Percentiles rank a stretch among this genome's conserved stretches.
Conservation (phyloP, 2,888 invertebrate genomes). For the Cheilosia scutellata region DNA sequence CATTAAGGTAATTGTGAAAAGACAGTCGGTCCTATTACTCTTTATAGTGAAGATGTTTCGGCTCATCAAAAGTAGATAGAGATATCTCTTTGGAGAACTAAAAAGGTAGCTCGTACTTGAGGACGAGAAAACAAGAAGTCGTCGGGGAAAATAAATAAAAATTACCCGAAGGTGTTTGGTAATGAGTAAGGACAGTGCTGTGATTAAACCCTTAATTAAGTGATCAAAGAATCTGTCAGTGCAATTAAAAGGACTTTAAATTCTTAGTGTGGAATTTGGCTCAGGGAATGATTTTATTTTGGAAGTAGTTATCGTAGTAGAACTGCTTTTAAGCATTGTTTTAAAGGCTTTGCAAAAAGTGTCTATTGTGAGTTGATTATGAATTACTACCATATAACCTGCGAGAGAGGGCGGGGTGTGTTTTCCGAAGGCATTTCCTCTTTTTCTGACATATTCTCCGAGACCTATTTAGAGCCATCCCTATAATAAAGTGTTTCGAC, state of each 20-base stretch:
- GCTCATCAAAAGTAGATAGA: constrained; percentile 19
- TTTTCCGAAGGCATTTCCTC: no score
- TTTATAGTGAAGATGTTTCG: constrained; percentile 22
- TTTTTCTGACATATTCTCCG: no score
- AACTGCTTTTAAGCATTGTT: no score
- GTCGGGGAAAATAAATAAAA: constrained; percentile 34
- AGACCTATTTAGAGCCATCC: no score
- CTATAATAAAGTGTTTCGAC: no score
- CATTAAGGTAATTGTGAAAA: constrained; percentile 77
- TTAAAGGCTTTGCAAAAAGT: no score
- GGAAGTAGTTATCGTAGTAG: no score
- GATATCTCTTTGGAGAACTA: constrained; percentile 34
- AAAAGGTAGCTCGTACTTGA: constrained; percentile 2
- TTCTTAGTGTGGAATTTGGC: neutral
- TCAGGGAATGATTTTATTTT: neutral
- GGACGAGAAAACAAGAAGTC: constrained; percentile 1
- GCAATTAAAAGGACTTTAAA: constrained; percentile 28
- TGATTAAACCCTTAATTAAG: constrained; percentile 69
- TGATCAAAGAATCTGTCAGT: constrained; percentile 68
- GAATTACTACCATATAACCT: no score
- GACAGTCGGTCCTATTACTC: constrained; percentile 61
- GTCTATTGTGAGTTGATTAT: no score
- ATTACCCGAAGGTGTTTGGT: constrained; percentile 56
- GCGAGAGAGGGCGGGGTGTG: no score
- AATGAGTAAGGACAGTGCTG: constrained; percentile 47